Base-by-base conservation (phyloP, 2,113 vertebrate species). In the Myxocyprinus asiaticus region DNA sequence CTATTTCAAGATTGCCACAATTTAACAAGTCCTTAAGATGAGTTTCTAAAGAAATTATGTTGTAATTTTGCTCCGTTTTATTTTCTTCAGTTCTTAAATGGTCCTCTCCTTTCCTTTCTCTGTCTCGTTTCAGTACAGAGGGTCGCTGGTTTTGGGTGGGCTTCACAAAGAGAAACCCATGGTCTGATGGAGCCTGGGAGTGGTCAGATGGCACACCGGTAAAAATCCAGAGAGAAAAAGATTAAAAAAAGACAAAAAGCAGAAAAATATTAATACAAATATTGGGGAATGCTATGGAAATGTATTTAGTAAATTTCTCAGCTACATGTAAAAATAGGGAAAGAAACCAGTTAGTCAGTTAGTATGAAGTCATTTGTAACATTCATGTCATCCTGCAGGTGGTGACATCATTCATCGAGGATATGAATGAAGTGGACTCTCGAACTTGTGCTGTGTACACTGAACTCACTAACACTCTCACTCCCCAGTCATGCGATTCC, bases 71-170 rank as follows among this genome's bases (percentile, higher is more conserved):
- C 55, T 11, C 55, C 15, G 6, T 58, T 58, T n/a, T 15, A 6
- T 62, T 50, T 4, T 0, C 14, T 7, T 12, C 0, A 7, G 47
- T 62, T 44, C 17, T 53, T 53, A 53, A 53, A 53, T 10, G 17
- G 14, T 59, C 73, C 33, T 55, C 15, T 15, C 42, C 50, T 63
- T 64, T 14, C 70, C 56, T 80, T 9, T 17, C 6, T 62, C 63
- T 78, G 6, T 74, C 33, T 79, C 11, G 63, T 82, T 84, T 71
- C 82, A 94, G 93, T 90, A 91, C 89, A 91, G 95, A 96, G 89
- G 93, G 92, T 67, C 95, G 95, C 67, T 94, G 95, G 90, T 97
- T 98, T 90, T 99, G 97, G 97, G 94, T 98, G 84, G 97, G 97
- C 81, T 93, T 99, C 83, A 97, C 95, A 87, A 98, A 95, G 89